Evolutionary conservation across 2,888 invertebrate genomes (phyloP).

Genomic region (Andrena bicolor): DNA sequence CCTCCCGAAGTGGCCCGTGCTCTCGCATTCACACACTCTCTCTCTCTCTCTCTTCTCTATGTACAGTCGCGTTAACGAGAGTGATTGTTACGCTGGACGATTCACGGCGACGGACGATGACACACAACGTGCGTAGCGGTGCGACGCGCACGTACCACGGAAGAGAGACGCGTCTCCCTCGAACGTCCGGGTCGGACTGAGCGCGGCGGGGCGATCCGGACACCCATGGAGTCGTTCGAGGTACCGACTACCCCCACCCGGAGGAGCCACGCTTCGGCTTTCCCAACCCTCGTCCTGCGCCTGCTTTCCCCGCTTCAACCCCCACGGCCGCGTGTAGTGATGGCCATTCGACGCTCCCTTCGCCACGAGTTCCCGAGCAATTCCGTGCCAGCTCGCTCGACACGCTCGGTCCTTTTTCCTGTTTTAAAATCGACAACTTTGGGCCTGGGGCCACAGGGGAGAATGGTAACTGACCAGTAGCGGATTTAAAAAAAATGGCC

Average conservation of each 20-base stretch:
- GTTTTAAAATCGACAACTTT: neutral
- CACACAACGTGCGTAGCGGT: constrained; percentile 67
- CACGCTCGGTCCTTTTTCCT: neutral
- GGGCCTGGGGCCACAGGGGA: too few relatives aligned
- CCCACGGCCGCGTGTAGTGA: constrained; percentile 52
- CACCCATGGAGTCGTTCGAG: constrained; percentile 78
- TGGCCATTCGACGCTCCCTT: constrained; percentile 51
- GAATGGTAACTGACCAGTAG: too few relatives aligned
- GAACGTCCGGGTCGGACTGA: constrained; percentile 84
- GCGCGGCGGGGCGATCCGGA: constrained; percentile 73
- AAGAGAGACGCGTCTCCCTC: constrained; percentile 78
- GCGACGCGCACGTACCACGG: constrained; percentile 61
- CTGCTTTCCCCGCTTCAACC: constrained; percentile 6
- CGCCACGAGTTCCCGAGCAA: constrained; percentile 47
- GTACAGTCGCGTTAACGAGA: neutral
- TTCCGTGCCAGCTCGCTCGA: constrained; percentile 11
- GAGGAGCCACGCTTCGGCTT: constrained; percentile 80
- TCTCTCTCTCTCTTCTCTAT: too few relatives aligned
- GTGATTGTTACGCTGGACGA: constrained; percentile 10
- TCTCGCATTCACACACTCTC: too few relatives aligned
- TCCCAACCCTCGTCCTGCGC: constrained; percentile 66
- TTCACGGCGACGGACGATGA: constrained; percentile 12
- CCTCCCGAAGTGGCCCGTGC: neutral
- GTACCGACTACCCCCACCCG: constrained; percentile 80
- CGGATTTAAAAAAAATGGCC: too few relatives aligned